Evolutionary conservation across 2,113 vertebrate genomes (phyloP).

Genomic region (human (Homo sapiens)): DNA sequence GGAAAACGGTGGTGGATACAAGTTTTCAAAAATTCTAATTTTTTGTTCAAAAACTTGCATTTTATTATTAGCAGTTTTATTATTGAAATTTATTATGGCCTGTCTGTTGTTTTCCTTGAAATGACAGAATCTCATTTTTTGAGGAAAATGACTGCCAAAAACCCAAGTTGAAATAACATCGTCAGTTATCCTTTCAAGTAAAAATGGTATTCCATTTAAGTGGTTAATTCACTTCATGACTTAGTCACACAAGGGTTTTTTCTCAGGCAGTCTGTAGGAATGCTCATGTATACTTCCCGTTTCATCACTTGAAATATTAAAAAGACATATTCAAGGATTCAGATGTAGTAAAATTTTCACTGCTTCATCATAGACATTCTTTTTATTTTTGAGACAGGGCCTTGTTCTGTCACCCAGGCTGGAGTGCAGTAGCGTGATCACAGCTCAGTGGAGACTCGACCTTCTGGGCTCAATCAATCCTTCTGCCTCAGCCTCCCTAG

Average conservation of each 20-base stretch:
- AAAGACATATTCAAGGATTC: background rate
- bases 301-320: background rate
- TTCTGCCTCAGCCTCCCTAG: no score
- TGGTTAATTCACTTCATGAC: background rate
- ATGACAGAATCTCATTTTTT: background rate
- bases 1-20: background rate
- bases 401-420: no score
- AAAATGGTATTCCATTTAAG: background rate
- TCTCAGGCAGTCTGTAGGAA: background rate
- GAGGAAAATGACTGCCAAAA: background rate
- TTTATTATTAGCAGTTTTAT: background rate
- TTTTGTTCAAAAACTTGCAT: slow-evolving; percentile 43
- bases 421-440: no score
- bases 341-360: background rate
- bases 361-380: background rate
- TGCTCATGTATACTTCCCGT: background rate
- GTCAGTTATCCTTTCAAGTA: background rate
- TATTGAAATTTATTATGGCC: background rate
- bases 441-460: no score
- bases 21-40: background rate
- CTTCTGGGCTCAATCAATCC: no score
- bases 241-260: background rate
- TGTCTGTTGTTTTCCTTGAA: slow-evolving; percentile 7
- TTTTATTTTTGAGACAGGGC: background rate
- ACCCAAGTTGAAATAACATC: background rate